phyloP scores from a whole-genome alignment of 2,797 vertebrate genomes.

The Crenuchus spilurus region DNA sequence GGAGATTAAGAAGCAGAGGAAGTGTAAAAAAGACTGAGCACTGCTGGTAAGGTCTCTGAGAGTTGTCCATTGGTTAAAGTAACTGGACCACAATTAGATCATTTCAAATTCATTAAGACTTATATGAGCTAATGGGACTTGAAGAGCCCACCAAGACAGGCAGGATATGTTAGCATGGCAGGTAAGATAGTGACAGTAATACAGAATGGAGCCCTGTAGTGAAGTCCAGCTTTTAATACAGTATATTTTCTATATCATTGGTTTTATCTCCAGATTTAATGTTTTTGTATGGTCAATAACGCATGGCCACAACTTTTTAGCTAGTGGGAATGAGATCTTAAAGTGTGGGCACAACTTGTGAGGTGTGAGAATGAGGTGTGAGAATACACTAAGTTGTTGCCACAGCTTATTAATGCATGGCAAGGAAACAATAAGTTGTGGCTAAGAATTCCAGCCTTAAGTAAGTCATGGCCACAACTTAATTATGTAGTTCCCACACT shows the following conservation, averaged over 20 bases:
- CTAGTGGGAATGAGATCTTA: too few relatives aligned
- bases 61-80: conserved; percentile 28
- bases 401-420: too few relatives aligned
- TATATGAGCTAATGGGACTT: conserved; percentile 18
- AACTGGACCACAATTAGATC: conserved; percentile 26
- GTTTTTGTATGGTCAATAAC: too few relatives aligned
- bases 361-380: too few relatives aligned
- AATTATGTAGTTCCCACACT: too few relatives aligned
- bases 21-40: conserved; percentile 10
- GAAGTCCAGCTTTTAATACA: background rate
- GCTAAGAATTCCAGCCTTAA: too few relatives aligned
- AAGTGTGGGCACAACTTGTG: too few relatives aligned
- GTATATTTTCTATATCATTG: background rate
- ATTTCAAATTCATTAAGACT: conserved; percentile 35
- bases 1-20: background rate
- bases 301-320: too few relatives aligned
- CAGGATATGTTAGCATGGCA: conserved; percentile 8
- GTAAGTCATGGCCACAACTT: too few relatives aligned
- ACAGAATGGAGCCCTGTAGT: conserved; percentile 2
- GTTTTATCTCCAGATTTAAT: too few relatives aligned
- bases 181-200: background rate
- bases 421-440: too few relatives aligned
- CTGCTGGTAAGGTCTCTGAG: conserved; percentile 14
- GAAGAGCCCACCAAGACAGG: conserved; percentile 16
- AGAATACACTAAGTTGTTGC: too few relatives aligned